phyloP scores from a whole-genome alignment of 2,888 invertebrate genomes.

The Drosophila quinaria region DNA sequence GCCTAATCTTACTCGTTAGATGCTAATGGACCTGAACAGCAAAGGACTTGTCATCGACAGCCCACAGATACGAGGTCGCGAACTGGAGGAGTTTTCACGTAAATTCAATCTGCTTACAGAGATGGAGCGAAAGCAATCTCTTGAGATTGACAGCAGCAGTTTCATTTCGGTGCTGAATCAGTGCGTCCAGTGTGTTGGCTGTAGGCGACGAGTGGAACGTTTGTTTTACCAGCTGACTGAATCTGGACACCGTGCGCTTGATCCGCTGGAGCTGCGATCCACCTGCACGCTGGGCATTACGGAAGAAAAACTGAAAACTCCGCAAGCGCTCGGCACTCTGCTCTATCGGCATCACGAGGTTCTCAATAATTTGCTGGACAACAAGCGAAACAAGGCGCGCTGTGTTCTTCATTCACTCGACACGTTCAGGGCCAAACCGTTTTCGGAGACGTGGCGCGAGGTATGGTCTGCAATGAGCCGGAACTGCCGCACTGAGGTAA shows the following conservation, averaged over 20 bases:
- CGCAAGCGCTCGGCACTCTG: slow-evolving; percentile 93
- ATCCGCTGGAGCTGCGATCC: slow-evolving; percentile 92
- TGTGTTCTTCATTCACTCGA: slow-evolving; percentile 96
- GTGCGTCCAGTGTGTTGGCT: slow-evolving; percentile 97
- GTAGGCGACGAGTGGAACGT: slow-evolving; percentile 95
- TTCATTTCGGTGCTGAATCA: slow-evolving; percentile 94
- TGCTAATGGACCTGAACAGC: slow-evolving; percentile 96
- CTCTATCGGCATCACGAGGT: slow-evolving; percentile 94
- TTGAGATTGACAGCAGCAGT: slow-evolving; percentile 93
- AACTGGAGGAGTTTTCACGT: slow-evolving; percentile 93
- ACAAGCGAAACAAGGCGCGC: slow-evolving; percentile 95
- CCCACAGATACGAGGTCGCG: slow-evolving; percentile 92
- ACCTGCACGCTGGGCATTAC: slow-evolving; percentile 92
- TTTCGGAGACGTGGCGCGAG: slow-evolving; percentile 91
- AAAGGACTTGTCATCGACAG: slow-evolving; percentile 94
- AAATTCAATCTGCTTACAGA: slow-evolving; percentile 92
- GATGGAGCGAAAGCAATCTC: slow-evolving; percentile 92
- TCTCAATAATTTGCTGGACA: slow-evolving; percentile 91
- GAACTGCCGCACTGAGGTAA: slow-evolving; percentile 93
- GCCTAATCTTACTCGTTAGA: slow-evolving; percentile 87
- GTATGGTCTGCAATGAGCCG: slow-evolving; percentile 94
- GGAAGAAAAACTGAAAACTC: slow-evolving; percentile 92
- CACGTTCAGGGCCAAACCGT: slow-evolving; percentile 91
- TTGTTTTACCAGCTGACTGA: slow-evolving; percentile 94
- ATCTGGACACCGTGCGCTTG: slow-evolving; percentile 94